phyloP scores from a whole-genome alignment of 2,888 invertebrate species.

The Apoda limacodes region DNA sequence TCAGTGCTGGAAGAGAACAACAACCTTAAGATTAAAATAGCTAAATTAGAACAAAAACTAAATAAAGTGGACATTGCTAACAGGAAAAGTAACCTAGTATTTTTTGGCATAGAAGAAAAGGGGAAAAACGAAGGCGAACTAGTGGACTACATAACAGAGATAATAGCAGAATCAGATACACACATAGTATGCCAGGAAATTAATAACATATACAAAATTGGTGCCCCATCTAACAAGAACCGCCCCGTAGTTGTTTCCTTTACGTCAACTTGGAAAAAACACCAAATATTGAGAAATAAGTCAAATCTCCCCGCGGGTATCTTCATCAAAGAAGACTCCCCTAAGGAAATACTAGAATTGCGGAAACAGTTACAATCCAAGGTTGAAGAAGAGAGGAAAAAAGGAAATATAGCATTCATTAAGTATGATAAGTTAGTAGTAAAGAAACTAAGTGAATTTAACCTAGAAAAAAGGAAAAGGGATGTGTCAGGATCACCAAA shows the following conservation, averaged over 20 bases:
- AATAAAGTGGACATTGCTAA: too few relatives aligned
- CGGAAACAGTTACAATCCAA: constrained; percentile 8
- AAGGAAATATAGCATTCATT: constrained; percentile 11
- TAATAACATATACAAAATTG: too few relatives aligned
- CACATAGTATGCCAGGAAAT: too few relatives aligned
- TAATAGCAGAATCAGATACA: too few relatives aligned
- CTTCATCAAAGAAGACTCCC: constrained; percentile 13
- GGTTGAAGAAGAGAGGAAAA: constrained; percentile 8
- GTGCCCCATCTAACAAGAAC: too few relatives aligned
- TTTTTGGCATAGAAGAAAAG: too few relatives aligned
- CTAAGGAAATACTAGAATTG: constrained; percentile 11
- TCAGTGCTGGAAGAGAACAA: too few relatives aligned
- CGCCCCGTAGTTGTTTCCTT: constrained; percentile 3
- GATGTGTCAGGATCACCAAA: constrained; percentile 6
- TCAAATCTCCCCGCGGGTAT: constrained; percentile 3
- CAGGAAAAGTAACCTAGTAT: too few relatives aligned
- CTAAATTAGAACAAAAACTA: too few relatives aligned
- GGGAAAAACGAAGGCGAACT: too few relatives aligned
- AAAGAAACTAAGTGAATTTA: constrained; percentile 6
- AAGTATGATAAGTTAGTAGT: constrained; percentile 12
- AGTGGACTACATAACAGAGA: too few relatives aligned
- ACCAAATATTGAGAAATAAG: constrained; percentile 9
- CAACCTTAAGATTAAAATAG: too few relatives aligned
- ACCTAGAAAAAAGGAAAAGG: constrained; percentile 12
- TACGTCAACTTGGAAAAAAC: constrained; percentile 8